A percentile compares a stretch with the other conserved stretches of the same genome.
Evolutionary conservation across 2,113 vertebrate species (phyloP).

Genomic region (Colossoma macropomum): DNA sequence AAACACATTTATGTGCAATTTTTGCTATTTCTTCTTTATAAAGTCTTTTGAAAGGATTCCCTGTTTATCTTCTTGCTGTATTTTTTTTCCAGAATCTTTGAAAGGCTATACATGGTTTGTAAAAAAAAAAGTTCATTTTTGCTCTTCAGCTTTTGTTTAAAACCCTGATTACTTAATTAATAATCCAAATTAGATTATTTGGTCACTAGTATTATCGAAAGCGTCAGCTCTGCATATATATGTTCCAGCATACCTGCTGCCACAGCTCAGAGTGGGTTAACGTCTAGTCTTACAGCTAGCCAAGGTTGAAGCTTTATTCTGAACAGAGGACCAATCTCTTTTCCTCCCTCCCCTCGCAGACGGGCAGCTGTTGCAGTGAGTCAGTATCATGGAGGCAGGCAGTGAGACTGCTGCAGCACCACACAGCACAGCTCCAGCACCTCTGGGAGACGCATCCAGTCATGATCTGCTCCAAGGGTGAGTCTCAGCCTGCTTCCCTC

Average conservation of each 20-base stretch:
- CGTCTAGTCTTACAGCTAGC: conserved; percentile 58
- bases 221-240: not conserved
- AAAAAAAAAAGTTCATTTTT: too few relatives aligned
- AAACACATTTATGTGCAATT: too few relatives aligned
- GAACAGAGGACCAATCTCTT: conserved; percentile 39
- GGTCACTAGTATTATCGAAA: not conserved
- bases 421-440: conserved; percentile 71
- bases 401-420: conserved; percentile 77
- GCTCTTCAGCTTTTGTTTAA: too few relatives aligned
- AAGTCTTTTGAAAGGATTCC: too few relatives aligned
- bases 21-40: too few relatives aligned
- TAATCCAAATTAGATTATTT: not conserved
- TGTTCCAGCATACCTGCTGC: not conserved
- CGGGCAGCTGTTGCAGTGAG: conserved; percentile 76
- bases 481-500: conserved; percentile 53
- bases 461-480: conserved; percentile 77
- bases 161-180: too few relatives aligned
- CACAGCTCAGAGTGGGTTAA: conserved; percentile 63
- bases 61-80: too few relatives aligned
- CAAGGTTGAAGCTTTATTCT: conserved; percentile 50
- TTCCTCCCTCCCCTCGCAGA: conserved; percentile 60
- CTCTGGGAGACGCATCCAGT: conserved; percentile 72
- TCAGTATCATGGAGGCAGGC: conserved; percentile 77
- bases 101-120: too few relatives aligned
- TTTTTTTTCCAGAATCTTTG: too few relatives aligned